Evolutionary conservation across 2,113 vertebrate species (phyloP), one percentile per base, ranked within the genome.

Genomic region (Haliaeetus leucogaster): DNA sequence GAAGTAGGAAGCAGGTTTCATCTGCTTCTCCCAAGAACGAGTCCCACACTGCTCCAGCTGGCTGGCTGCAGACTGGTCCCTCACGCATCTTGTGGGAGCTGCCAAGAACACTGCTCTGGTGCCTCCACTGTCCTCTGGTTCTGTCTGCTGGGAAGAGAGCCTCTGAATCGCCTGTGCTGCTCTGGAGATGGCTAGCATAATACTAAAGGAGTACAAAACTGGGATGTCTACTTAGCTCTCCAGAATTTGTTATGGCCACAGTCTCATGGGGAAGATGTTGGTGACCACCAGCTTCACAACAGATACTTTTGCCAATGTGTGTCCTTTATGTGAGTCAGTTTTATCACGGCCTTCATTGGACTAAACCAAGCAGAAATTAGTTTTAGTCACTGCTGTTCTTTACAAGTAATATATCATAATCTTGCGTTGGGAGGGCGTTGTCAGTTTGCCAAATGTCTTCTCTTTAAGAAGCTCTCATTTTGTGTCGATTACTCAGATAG

Each of bases 361-460:
- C 77, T 94, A 43, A 89, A 87, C 27, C 23, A 87, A 23, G 8
- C 13, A 55, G 40, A 52, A 84, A 52, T 78, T 22, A 45, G 15
- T 89, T 66, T 67, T 47, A 67, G 6, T 70, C 58, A 9, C 42
- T 93, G 40, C n/a, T 83, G 13, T 74, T 83, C 27, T 55, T 74
- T 56, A 53, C 63, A 58, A 70, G 40, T 45, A 38, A 29, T 32
- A 29, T 32, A 4, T 29, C 20, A 11, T 29, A 53, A 26, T 77
- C 71, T 76, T 2, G 0, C 0, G 0, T 14, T 65, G 67, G 55
- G 66, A 77, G 13, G 40, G 16, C 1, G 1, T 1, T 65, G 26
- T 38, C 71, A 58, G 18, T 42, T 36, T 91, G 50, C 50, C 59
- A 72, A 10, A 53, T 58, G 19, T 38, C 45, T 87, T 66, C n/a